Evolutionary conservation across 2,797 vertebrate species (phyloP).

Genomic region (Lycodopsis pacificus): DNA sequence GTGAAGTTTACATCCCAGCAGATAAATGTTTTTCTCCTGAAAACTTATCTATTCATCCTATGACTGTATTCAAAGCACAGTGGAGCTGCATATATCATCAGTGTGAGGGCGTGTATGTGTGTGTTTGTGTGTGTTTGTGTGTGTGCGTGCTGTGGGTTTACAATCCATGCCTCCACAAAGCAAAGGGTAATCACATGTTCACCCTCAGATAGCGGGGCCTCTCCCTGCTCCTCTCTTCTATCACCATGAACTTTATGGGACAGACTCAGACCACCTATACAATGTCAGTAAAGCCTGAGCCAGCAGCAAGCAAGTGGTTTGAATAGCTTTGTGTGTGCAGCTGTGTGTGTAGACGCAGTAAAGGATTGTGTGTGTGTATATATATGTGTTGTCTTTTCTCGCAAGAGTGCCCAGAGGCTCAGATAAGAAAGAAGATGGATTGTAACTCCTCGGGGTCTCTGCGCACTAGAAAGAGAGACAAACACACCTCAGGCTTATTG

Average conservation of each 20-base stretch:
- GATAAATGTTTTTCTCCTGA: constrained; percentile 43
- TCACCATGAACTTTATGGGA: constrained; percentile 32
- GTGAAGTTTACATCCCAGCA: constrained; percentile 32
- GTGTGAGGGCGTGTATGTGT: constrained; percentile 11
- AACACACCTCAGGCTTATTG: constrained; percentile 7
- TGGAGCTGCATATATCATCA: constrained; percentile 27
- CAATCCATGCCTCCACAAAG: constrained; percentile 19
- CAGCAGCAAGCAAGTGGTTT: constrained; percentile 39
- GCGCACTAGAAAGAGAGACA: constrained; percentile 16
- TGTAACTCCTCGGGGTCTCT: constrained; percentile 23
- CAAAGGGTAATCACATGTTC: constrained; percentile 41
- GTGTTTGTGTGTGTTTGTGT: constrained; percentile 24
- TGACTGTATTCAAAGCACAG: constrained; percentile 44
- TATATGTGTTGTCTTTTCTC: constrained; percentile 16
- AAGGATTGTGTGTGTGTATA: constrained; percentile 13
- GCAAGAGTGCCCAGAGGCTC: constrained; percentile 22
- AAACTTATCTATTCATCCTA: constrained; percentile 35
- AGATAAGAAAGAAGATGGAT: constrained; percentile 23
- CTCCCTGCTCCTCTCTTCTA: constrained; percentile 2
- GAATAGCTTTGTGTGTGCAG: constrained; percentile 43
- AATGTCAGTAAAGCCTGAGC: constrained; percentile 30
- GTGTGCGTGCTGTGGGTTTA: constrained; percentile 5
- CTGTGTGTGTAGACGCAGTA: constrained; percentile 24
- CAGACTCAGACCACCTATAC: constrained; percentile 4
- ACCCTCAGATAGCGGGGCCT: constrained; percentile 7